Percentiles rank a stretch among this genome's conserved stretches.
These are phyloP conservation scores for Eurytoma adleriae DNA, from an alignment of 2,888 invertebrate species.

Conservation along the genomic window DNA sequence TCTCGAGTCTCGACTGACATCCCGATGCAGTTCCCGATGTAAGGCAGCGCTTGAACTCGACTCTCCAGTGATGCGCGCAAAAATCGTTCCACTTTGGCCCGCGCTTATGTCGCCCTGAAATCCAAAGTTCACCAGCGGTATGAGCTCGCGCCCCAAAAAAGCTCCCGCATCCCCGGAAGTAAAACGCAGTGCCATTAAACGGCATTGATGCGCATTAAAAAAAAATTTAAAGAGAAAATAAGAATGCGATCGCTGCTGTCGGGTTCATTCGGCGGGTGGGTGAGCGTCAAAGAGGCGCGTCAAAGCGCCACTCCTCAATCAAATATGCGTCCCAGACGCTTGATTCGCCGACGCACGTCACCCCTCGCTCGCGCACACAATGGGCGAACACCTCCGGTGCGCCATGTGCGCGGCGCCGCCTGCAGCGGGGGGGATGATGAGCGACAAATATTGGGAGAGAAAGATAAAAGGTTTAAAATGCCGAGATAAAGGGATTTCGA, in stretches of 20 bases:
- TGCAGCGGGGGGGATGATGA: background rate
- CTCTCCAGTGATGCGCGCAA: background rate
- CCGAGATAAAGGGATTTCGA: constrained; percentile 43
- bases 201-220: constrained; percentile 18
- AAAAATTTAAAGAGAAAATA: background rate
- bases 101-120: background rate
- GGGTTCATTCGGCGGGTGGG: background rate
- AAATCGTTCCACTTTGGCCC: background rate
- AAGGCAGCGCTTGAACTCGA: no score
- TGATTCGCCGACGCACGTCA: constrained; percentile 18
- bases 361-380: background rate
- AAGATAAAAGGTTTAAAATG: constrained; percentile 45
- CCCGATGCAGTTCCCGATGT: no score
- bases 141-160: no score
- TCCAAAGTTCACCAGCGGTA: background rate
- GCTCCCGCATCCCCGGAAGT: background rate
- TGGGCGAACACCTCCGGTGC: constrained; percentile 20
- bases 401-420: background rate
- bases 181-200: no score
- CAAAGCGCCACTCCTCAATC: constrained; percentile 39
- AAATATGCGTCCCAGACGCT: constrained; percentile 46
- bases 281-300: constrained; percentile 26
- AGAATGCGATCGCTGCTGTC: background rate
- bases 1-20: no score
- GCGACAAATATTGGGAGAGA: constrained; percentile 30